Evolutionary conservation across 2,888 invertebrate species (phyloP), one percentile per base, ranked within the genome.

Genomic region (Drosophila quinaria): DNA sequence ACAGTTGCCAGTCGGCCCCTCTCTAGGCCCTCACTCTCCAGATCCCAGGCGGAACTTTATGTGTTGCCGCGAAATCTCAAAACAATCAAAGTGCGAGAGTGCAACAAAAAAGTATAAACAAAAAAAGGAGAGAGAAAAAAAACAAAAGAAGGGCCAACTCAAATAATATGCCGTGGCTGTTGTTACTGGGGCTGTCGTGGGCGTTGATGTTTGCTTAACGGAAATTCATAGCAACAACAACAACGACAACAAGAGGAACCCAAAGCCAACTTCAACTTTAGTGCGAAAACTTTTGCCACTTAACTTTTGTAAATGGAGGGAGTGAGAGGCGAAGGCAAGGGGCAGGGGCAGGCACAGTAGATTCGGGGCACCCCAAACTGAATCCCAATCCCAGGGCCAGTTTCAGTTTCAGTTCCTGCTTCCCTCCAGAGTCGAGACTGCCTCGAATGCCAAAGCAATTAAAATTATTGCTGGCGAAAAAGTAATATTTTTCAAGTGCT

Each of bases 401-500:
- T 62, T 67, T 39, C 68, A 41, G 54, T 22, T 35, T 39, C 68
- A 41, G 54, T 22, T 35, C 25, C 67, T 58, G 50, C 55, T 47
- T 13, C n/a, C 25, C 60, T 51, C 41, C 25, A 22, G 62, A 60
- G 47, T 49, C 47, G 56, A 41, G 62, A 59, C 71, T 65, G 62
- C 31, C 52, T 50, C 69, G 68, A 74, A 76, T 79, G 80, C 74
- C 78, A 90, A 90, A 90, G 90, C 90, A 91, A 91, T 91, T 91
- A 90, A 91, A 90, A 90, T 90, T 90, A 91, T 86, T 83, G 85
- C 82, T 73, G 80, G 78, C 73, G 69, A 84, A 87, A 88, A 91
- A 89, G 84, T 87, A 90, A 90, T 90, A 90, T 90, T 90, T 90
- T 88, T 85, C 85, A 90, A 91, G 90, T 91, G 91, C 89, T 85